Evolutionary conservation across 2,888 invertebrate species (phyloP), one percentile per base, ranked within the genome.

Genomic region (Caenorhabditis becei): DNA sequence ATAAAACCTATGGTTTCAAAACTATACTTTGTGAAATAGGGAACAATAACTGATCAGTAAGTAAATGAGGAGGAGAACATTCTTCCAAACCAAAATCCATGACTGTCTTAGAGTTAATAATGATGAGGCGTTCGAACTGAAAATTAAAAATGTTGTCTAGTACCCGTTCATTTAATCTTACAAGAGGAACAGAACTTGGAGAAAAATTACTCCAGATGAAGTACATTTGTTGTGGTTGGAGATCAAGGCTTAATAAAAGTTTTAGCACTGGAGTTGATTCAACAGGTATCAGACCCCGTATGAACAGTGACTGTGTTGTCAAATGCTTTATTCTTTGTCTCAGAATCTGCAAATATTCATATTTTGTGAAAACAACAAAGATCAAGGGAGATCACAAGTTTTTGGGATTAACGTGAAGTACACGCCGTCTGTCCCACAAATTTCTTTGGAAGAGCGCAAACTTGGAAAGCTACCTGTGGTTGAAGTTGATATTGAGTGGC

Each of bases 201-300:
- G 83, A 74, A 61, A 88, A 88, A 24, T 86, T 85, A 71, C 88
- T 86, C 88, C 88, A 88, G 20, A 88, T 86, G 37, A 88, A 85
- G 62, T 87, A 88, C 58, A 88, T 85, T 70, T 88, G 88, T n/a
- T 83, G 81, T 8, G 86, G 84, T 49, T 70, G 74, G 5, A 88
- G 66, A 8, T 75, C 61, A n/a, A 87, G 54, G 3, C 70, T 54
- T 4, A 79, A 53, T 0, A 88, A 66, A 23, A 85, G 41, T 28
- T 78, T 37, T 8, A 88, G 37, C n/a, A 88, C 88, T 0, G 86
- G 87, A 3, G 59, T 78, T 1, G 88, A 86, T 74, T 88, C 88
- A 1, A 85, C 80, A 1, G 88, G 88, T 51, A 88, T 88, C 41
- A 88, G 69, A 1, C 88, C 88, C 11, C 88, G 67, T 1, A 88